Percentiles rank a stretch among this genome's conserved stretches.
These are phyloP conservation scores for Spinus olivaceus DNA, from an alignment of 2,797 vertebrate genomes.

Conservation along the genomic window DNA sequence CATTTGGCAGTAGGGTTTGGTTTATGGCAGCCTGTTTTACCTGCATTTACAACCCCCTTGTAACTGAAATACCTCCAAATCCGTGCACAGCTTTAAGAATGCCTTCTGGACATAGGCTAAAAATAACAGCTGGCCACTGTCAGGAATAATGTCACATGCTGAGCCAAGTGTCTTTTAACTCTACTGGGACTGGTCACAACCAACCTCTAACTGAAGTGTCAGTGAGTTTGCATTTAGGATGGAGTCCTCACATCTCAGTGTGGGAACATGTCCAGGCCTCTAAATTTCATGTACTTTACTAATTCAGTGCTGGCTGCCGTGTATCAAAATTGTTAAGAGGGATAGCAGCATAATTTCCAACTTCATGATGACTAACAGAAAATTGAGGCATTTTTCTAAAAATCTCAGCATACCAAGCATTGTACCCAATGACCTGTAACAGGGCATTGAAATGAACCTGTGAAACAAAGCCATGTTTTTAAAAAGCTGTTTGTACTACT, in stretches of 20 bases:
- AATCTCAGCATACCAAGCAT: background rate
- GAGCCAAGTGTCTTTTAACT: background rate
- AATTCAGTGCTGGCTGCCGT: background rate
- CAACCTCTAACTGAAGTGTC: background rate
- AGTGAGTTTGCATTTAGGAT: background rate
- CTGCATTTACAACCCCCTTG: background rate
- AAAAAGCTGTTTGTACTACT: background rate
- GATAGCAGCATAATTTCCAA: background rate
- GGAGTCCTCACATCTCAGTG: background rate
- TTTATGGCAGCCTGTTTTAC: background rate
- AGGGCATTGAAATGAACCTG: background rate
- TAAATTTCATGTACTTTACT: background rate
- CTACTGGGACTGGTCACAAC: accelerated
- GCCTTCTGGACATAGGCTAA: background rate
- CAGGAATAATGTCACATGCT: background rate
- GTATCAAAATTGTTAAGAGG: background rate
- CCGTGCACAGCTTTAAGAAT: background rate
- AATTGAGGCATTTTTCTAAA: background rate
- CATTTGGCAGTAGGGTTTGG: background rate
- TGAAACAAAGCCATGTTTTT: background rate
- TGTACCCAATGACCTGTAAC: background rate
- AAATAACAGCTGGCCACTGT: background rate
- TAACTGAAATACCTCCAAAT: background rate
- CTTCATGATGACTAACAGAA: background rate
- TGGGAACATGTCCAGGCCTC: background rate